Evolutionary conservation across 2,888 invertebrate species (phyloP), one percentile per base, ranked within the genome.

Genomic region (Meloe dianella): DNA sequence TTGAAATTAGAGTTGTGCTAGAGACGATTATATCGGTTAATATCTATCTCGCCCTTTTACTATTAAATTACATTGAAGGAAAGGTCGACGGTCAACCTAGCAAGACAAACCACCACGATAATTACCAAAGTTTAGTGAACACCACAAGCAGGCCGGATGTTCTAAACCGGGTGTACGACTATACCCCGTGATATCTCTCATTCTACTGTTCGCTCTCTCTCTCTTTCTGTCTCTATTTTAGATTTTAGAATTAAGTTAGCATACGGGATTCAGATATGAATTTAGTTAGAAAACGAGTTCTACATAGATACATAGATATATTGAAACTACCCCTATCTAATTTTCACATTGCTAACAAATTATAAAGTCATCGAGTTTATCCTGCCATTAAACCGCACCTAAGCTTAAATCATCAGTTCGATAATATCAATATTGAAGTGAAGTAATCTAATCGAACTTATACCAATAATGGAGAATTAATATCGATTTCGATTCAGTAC

Each of bases 121-220:
- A 81, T 81, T 80, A 79, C 79, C 78, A 80, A 81, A 81, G 80
- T 81, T 81, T 80, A 73, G 73, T 72, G 73, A 66, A 64, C 73
- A 72, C 77, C 71, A 77, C 76, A 80, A 80, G 80, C 80, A 80
- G 80, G 79, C 79, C 79, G 78, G 80, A 81, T 81, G 80, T 80
- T 81, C 79, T 74, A 73, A 73, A 54, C 20, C 59, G 30, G 29
- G 17, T n/a, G n/a, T 66, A 64, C 66, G 29, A 57, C 35, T 22
- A 58, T 32, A 32, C 58, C n/a, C 32, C 22, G 6, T 17, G 10
- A n/a, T 32, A 6, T 32, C 3, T 32, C 32, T 32, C 32, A 32
- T 32, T 32, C 32, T 32, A 32, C 1, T 32, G 7, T 41, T 38
- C 32, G 8, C 10, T 12, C 32, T 29, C 6, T 6, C 29, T 29